phyloP scores from a whole-genome alignment of 2,888 invertebrate genomes.

The Sinohyriopsis cumingii region DNA sequence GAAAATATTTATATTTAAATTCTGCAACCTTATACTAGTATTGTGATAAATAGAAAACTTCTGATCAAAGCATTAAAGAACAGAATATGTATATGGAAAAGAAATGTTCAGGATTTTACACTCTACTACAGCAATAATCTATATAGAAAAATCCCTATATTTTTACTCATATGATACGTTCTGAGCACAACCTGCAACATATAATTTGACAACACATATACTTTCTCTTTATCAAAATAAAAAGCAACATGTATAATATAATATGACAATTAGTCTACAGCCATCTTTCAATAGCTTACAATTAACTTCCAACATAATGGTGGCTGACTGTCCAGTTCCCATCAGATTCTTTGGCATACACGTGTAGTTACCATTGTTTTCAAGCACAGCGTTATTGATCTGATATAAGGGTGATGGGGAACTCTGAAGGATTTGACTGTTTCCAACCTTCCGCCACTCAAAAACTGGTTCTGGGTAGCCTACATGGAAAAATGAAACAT shows the following conservation, averaged over 20 bases:
- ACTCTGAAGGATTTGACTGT: slow-evolving; percentile 24
- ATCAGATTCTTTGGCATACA: slow-evolving; percentile 57
- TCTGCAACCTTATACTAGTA: too few species aligned
- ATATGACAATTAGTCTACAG: too few species aligned
- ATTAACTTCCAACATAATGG: slow-evolving; percentile 48
- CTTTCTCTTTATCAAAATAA: too few species aligned
- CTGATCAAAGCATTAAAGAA: background rate
- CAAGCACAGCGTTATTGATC: slow-evolving; percentile 38
- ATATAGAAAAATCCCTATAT: too few species aligned
- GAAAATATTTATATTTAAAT: background rate
- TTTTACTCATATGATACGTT: too few species aligned
- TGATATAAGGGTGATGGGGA: slow-evolving; percentile 25
- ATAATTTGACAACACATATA: too few species aligned
- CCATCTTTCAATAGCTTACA: slow-evolving; percentile 38
- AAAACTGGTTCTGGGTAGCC: slow-evolving; percentile 51
- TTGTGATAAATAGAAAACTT: background rate
- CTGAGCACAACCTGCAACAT: too few species aligned
- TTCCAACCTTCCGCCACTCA: slow-evolving; percentile 47
- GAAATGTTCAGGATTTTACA: too few species aligned
- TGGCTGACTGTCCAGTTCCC: slow-evolving; percentile 46
- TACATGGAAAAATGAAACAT: slow-evolving; percentile 4
- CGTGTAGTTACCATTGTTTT: slow-evolving; percentile 56
- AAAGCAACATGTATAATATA: too few species aligned
- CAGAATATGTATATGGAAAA: too few species aligned
- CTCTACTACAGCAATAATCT: too few species aligned